Evolutionary conservation across 2,797 vertebrate species (phyloP), one percentile per base, ranked within the genome.

Genomic region (Acanthurus tractus): DNA sequence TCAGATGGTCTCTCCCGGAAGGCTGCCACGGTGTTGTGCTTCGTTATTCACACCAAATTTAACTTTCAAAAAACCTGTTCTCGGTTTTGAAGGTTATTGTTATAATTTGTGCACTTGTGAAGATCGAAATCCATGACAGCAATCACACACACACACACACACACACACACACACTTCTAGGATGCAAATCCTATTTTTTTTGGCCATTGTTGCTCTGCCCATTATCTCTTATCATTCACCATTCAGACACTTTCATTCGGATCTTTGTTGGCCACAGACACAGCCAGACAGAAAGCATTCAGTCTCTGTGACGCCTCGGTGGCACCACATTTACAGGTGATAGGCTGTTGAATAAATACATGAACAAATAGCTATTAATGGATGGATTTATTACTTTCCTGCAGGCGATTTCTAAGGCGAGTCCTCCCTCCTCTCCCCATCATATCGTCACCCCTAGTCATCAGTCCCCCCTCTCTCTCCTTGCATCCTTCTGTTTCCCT

Each of bases 401-500:
- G 49, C 67, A 76, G 59, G 62, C 76, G 78, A 76, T 78, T 68
- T 81, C 74, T 59, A 25, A 64, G 55, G 56, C 70, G 40, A 79
- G 74, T 71, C 52, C 74, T 57, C 70, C 66, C 53, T 40, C 63
- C 8, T 45, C 68, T 54, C 25, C 68, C 57, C 34, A 70, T 62
- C 52, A 49, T 69, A 66, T 83, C 74, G 54, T 74, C 83, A 70
- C 57, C 75, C 66, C 71, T 52, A 76, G 52, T 76, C 86, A 80
- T 78, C 78, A 72, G 68, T 66, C 65, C 63, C 76, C 76, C 82
- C 82, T 70, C 74, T 76, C 74, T 83, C 69, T 72, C 58, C 67
- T 78, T 66, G 74, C 77, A 78, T 86, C 78, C 83, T 57, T 86
- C 86, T 85, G 76, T 78, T 84, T 74, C 85, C 72, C 73, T 88